Evolutionary conservation across 2,888 invertebrate species (phyloP).

Genomic region (Clitarchus hookeri): DNA sequence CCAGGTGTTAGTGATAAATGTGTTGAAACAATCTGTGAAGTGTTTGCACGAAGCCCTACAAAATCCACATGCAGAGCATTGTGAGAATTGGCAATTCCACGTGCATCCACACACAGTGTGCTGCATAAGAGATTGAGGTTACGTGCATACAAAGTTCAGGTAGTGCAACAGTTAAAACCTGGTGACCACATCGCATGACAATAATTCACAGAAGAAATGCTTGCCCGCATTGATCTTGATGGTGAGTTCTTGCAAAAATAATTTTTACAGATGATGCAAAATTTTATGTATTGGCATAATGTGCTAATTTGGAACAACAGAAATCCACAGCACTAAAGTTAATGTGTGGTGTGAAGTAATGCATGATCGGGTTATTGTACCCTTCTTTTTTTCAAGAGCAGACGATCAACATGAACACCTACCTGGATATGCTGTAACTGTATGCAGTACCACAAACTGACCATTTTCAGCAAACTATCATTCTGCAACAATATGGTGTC

Average conservation of each 20-base stretch:
- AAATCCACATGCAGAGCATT: neutral
- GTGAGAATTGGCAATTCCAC: neutral
- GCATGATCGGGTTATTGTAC: neutral
- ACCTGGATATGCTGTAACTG: too few relatives aligned
- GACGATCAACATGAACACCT: neutral
- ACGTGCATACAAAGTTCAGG: neutral
- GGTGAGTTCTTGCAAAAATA: neutral
- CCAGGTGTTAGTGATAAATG: neutral
- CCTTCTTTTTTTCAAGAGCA: neutral
- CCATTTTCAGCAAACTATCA: too few relatives aligned
- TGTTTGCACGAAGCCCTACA: neutral
- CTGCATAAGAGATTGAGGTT: neutral
- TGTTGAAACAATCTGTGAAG: neutral
- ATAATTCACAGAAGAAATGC: neutral
- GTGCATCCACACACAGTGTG: neutral
- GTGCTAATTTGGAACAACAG: neutral
- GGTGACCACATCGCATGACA: neutral
- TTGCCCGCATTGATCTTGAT: neutral
- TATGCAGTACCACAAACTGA: too few relatives aligned
- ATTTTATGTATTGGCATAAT: conserved; percentile 5
- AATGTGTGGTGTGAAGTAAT: neutral
- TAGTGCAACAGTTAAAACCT: neutral
- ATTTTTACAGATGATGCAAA: conserved; percentile 3
- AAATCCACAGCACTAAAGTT: conserved; percentile 1
- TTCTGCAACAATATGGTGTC: too few relatives aligned